Base-by-base conservation (phyloP, 2,888 invertebrate species). In the Hyppa rectilinea region DNA sequence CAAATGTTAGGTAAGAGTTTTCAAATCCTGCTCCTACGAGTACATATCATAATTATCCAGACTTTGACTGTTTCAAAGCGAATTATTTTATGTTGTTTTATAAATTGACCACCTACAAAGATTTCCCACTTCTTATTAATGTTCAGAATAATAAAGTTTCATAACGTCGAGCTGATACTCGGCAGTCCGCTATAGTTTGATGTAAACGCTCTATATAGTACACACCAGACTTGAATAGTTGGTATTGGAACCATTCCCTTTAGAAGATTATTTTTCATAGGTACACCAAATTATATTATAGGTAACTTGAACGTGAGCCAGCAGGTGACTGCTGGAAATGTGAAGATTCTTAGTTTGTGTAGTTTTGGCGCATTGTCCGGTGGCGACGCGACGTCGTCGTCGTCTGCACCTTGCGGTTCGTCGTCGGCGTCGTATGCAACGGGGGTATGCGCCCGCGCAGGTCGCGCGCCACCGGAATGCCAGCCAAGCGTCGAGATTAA, bases 341-440 rank as follows among this genome's bases (percentile, higher is more conserved):
- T 72, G 53, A 55, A 52, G n/a, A 68, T 80, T 75, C 75, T 79
- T 78, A 82, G 79, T 78, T 83, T 75, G 80, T 78, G 78, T 83
- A 70, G 78, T 84, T 78, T 76, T 31, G 78, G 78, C 59, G 80
- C 79, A 83, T 86, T 87, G 87, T 86, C 17, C 14, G 45, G 9
- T 47, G 43, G 26, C 36, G 65, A 29, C 12, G 17, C n/a, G 65
- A 71, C 63, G 73, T 59, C 40, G 71, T 36, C 45, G 38, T 36
- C 36, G 38, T 49, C 29, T 45, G 52, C 53, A 71, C n/a, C 55
- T 70, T 59, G 53, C 34, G 58, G 53, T 66, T 53, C 53, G 64
- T 53, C 53, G 64, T 66, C 43, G 29, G 40, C 52, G 43, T 65
- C 63, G 64, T 73, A 73, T 75, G 74, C 78, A 75, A 63, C 66